Percentiles rank a stretch among this genome's conserved stretches.
Conservation (phyloP, 2,888 invertebrate genomes). For the Drosophila infuscata region DNA sequence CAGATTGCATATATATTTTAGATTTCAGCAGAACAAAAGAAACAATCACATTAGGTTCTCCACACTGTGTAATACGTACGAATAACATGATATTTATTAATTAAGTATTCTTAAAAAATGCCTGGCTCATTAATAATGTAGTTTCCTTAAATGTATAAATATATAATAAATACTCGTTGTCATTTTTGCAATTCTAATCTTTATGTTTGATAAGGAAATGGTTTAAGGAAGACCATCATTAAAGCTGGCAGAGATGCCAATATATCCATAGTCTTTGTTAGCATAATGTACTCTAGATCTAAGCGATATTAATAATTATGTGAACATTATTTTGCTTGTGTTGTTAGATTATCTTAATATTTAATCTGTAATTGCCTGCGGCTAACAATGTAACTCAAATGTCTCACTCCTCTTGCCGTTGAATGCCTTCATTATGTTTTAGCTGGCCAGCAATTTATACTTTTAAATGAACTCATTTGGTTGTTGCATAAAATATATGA, state of each 20-base stretch:
- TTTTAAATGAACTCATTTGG: conserved; percentile 64
- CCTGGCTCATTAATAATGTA: background rate
- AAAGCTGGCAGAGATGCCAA: background rate
- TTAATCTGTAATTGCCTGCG: too few species aligned
- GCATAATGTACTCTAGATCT: background rate
- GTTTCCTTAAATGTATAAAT: background rate
- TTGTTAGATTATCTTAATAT: background rate
- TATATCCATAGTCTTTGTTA: background rate
- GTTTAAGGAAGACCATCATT: background rate
- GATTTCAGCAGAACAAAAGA: conserved; percentile 3
- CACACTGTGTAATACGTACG: background rate
- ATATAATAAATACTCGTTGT: background rate
- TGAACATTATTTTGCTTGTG: background rate
- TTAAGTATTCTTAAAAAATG: background rate
- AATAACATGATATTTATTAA: background rate
- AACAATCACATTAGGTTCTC: background rate
- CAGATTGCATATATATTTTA: conserved; percentile 32
- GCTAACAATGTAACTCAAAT: conserved; percentile 38
- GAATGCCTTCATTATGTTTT: background rate
- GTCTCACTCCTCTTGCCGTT: background rate
- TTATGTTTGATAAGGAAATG: background rate
- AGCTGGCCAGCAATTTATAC: conserved; percentile 42
- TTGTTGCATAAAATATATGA: conserved; percentile 5
- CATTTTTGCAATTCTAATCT: background rate
- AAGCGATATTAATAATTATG: background rate